These are phyloP conservation scores for Solenopsis invicta DNA, from an alignment of 1,140 invertebrate genomes.

Conservation along the genomic window DNA sequence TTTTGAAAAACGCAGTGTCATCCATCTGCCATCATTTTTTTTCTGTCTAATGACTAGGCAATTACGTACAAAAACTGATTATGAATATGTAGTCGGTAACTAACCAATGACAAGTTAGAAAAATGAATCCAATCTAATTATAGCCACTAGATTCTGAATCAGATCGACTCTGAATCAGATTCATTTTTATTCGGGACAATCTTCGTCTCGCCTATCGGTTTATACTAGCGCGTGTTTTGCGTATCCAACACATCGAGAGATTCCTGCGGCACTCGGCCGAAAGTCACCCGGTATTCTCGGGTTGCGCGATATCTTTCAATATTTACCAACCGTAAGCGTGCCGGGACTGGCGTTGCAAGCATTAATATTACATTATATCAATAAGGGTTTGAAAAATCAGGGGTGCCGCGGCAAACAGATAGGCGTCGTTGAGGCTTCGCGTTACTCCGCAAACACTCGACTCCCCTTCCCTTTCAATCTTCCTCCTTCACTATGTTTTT, in stretches of 20 bases:
- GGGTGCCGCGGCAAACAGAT: slow-evolving; percentile 76
- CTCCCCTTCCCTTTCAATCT: slow-evolving; percentile 74
- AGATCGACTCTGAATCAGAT: no score
- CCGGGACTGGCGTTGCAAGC: slow-evolving; percentile 82
- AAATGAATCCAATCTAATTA: no score
- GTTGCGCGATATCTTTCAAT: slow-evolving; percentile 77
- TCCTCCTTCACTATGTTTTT: slow-evolving; percentile 74
- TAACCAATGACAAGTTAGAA: no score
- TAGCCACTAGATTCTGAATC: no score
- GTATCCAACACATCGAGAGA: neutral
- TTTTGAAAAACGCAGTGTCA: no score
- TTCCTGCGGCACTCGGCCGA: neutral
- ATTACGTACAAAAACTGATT: no score
- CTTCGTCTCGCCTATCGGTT: neutral
- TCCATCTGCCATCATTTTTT: no score
- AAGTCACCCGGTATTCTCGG: slow-evolving; percentile 62
- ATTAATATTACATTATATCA: slow-evolving; percentile 87
- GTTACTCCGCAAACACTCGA: slow-evolving; percentile 86
- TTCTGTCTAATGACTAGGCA: no score
- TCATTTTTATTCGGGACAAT: no score
- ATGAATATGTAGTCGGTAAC: no score
- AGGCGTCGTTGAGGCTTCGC: slow-evolving; percentile 82
- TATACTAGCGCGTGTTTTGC: neutral
- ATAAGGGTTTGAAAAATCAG: slow-evolving; percentile 85
- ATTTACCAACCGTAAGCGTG: slow-evolving; percentile 84